phyloP scores from a whole-genome alignment of 2,797 vertebrate species.

The Anisognathus igniventris region DNA sequence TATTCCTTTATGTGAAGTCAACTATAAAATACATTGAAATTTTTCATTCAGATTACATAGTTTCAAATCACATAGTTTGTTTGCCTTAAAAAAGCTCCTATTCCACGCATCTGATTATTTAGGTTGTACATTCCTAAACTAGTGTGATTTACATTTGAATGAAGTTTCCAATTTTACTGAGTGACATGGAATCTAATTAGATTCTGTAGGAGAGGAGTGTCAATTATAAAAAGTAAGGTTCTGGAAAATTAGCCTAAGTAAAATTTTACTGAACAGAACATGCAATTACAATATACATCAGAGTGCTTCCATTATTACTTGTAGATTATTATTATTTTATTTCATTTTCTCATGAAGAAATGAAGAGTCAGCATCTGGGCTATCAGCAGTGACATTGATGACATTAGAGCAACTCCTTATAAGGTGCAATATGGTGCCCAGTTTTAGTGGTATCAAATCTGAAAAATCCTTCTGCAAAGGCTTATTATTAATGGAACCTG shows the following conservation, averaged over 20 bases:
- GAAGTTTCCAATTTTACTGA: slow-evolving; percentile 47
- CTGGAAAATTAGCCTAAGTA: slow-evolving; percentile 40
- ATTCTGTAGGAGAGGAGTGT: slow-evolving; percentile 2
- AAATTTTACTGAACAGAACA: slow-evolving; percentile 22
- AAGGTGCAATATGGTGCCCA: not conserved
- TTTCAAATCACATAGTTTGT: not conserved
- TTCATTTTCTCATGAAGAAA: not conserved
- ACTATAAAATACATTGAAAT: not conserved
- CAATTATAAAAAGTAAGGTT: slow-evolving; percentile 18
- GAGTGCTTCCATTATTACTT: not conserved
- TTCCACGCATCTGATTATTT: not conserved
- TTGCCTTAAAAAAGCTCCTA: not conserved
- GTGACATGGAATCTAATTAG: slow-evolving; percentile 57
- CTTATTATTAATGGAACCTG: not conserved
- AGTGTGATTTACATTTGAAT: slow-evolving; percentile 59
- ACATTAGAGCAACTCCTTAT: not conserved
- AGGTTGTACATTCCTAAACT: not conserved
- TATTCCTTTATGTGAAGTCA: not conserved
- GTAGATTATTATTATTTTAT: not conserved
- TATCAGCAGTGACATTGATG: not conserved
- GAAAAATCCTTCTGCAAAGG: not conserved
- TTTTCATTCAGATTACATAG: not conserved
- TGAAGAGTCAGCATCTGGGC: not conserved
- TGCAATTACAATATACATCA: slow-evolving; percentile 19
- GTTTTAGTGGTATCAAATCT: not conserved